Evolutionary conservation across 2,888 invertebrate species (phyloP).

Genomic region (Strigamia maritima): DNA sequence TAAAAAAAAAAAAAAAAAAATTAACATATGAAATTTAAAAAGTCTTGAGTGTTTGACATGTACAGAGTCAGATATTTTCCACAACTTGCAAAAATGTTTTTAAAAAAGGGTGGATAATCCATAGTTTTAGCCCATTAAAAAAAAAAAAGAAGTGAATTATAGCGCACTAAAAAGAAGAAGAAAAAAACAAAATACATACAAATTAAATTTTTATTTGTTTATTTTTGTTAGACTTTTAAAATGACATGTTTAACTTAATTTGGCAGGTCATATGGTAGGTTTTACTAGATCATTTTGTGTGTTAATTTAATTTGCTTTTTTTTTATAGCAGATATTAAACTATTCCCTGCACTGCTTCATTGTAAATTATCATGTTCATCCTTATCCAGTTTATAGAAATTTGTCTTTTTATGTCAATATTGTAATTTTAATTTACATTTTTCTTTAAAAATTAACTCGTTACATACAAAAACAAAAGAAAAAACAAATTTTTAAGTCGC

Average conservation of each 20-base stretch:
- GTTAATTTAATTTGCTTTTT: background rate
- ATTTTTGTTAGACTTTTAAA: background rate
- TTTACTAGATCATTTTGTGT: background rate
- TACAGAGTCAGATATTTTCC: background rate
- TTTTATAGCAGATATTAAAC: background rate
- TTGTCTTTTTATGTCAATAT: conserved; percentile 1
- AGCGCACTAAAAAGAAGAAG: too few species aligned
- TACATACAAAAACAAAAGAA: too few species aligned
- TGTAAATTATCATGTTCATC: conserved; percentile 1
- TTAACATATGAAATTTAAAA: background rate
- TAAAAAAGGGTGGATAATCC: conserved; percentile 11
- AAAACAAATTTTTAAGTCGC: background rate
- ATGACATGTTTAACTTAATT: background rate
- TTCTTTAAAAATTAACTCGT: background rate
- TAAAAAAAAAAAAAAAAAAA: too few species aligned
- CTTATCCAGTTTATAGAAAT: background rate
- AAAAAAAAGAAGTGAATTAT: background rate
- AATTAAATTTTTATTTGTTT: too few species aligned
- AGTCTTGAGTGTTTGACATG: conserved; percentile 6
- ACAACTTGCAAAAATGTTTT: background rate
- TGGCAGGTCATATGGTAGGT: background rate
- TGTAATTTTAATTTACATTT: background rate
- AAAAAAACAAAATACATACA: too few species aligned
- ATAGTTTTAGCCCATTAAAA: background rate
- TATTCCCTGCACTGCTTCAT: background rate